phyloP scores from a whole-genome alignment of 1,140 invertebrate genomes.

The Ptiloglossa arizonensis region DNA sequence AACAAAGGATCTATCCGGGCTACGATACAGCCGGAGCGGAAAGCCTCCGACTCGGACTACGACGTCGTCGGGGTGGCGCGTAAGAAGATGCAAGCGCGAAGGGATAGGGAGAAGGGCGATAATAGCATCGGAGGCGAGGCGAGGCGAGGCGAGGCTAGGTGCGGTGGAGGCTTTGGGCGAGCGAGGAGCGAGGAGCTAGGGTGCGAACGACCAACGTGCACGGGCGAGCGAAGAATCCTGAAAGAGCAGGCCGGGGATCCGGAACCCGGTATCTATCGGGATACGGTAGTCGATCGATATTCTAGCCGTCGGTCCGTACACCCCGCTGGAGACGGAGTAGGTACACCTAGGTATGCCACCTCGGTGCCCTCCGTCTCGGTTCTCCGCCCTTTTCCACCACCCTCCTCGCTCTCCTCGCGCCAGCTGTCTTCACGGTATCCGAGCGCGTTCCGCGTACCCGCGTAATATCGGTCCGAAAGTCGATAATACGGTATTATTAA shows the following conservation, averaged over 20 bases:
- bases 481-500: background rate
- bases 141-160: too few species aligned
- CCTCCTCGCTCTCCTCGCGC: background rate
- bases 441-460: conserved; percentile 25
- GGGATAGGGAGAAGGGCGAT: conserved; percentile 40
- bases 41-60: conserved; percentile 21
- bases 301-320: conserved; percentile 61
- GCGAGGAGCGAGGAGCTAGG: background rate
- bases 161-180: conserved; percentile 33
- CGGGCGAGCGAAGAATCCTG: conserved; percentile 53
- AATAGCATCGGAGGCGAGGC: conserved; percentile 63
- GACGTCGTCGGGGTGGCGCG: background rate
- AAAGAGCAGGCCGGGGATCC: conserved; percentile 17
- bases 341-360: conserved; percentile 58
- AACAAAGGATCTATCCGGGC: background rate
- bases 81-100: conserved; percentile 25
- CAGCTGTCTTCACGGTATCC: conserved; percentile 34
- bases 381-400: conserved; percentile 15
- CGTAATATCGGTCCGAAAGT: conserved; percentile 16
- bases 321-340: conserved; percentile 57
- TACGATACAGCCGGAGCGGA: background rate
- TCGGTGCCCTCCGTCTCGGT: conserved; percentile 32
- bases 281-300: conserved; percentile 65
- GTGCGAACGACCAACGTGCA: conserved; percentile 52
- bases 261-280: conserved; percentile 40